Evolutionary conservation across 2,113 vertebrate genomes (phyloP).

Genomic region (Halichoerus grypus): DNA sequence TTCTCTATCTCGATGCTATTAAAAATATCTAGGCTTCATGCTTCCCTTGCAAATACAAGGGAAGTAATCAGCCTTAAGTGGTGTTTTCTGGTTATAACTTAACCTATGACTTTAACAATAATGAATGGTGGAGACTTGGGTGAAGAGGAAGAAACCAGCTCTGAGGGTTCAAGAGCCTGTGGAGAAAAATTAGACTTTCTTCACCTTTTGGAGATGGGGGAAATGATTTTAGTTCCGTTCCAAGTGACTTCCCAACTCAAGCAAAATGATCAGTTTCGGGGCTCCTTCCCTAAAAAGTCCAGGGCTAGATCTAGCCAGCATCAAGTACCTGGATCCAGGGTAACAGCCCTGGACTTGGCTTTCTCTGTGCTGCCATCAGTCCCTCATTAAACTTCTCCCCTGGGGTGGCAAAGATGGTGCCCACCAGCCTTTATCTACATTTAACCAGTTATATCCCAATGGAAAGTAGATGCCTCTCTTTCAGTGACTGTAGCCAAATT

Average conservation of each 20-base stretch:
- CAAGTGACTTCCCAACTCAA: neutral
- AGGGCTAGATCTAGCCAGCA: neutral
- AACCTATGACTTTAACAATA: neutral
- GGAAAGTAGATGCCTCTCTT: neutral
- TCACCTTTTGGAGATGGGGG: neutral
- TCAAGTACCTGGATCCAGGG: neutral
- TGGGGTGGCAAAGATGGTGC: neutral
- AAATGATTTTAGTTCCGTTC: neutral
- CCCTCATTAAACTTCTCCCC: neutral
- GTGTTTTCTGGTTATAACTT: neutral
- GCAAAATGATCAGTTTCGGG: neutral
- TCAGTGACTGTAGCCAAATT: neutral
- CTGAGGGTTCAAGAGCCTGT: neutral
- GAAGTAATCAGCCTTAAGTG: neutral
- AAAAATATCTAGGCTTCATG: neutral
- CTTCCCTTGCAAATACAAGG: rapidly evolving
- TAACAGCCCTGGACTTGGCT: neutral
- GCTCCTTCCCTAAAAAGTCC: neutral
- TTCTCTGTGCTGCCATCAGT: neutral
- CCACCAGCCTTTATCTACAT: neutral
- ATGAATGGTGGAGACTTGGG: neutral
- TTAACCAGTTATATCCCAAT: neutral
- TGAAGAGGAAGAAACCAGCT: neutral
- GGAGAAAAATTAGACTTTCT: neutral
- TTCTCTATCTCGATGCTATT: neutral